phyloP scores from a whole-genome alignment of 2,113 vertebrate species.

The Dromas ardeola region DNA sequence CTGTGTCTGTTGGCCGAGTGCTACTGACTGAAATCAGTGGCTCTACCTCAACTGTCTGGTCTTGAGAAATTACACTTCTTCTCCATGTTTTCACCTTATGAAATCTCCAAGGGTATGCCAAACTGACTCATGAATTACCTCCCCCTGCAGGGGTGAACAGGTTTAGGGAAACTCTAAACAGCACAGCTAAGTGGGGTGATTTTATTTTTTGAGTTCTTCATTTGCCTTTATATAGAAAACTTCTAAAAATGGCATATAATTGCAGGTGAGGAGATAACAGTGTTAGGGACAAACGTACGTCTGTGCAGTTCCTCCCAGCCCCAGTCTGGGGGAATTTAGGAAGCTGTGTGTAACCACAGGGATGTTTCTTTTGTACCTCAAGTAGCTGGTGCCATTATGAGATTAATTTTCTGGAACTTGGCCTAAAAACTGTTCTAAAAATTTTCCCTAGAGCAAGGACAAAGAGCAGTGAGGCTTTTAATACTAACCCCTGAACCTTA shows the following conservation, averaged over 20 bases:
- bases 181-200: background rate
- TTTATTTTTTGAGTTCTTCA: background rate
- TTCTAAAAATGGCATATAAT: background rate
- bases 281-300: background rate
- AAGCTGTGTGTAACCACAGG: background rate
- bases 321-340: background rate
- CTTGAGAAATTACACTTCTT: background rate
- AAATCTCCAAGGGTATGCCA: background rate
- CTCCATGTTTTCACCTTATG: background rate
- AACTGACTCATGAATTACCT: background rate
- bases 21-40: background rate
- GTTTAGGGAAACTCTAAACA: background rate
- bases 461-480: background rate
- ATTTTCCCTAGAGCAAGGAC: background rate
- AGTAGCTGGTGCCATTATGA: background rate
- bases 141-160: accelerated
- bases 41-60: background rate
- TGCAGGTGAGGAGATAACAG: background rate
- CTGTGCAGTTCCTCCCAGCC: background rate
- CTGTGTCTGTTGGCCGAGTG: background rate
- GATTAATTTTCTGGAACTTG: background rate
- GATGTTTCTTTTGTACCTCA: background rate
- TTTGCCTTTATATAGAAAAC: background rate
- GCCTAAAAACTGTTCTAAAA: background rate
- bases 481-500: background rate